Evolutionary conservation across 2,113 vertebrate species (phyloP).

Genomic region (Mugil cephalus): DNA sequence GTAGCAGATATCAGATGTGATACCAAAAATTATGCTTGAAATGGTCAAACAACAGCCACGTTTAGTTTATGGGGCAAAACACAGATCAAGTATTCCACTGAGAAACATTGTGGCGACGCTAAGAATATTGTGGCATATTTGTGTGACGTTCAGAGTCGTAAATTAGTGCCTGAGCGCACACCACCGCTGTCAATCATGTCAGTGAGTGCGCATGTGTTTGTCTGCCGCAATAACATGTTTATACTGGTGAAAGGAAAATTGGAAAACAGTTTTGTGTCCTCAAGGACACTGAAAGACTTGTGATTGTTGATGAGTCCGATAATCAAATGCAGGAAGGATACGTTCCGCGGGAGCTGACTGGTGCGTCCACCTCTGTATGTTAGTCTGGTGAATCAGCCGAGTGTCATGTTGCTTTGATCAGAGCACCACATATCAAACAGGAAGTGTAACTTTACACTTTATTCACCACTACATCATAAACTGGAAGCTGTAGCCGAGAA

Average conservation of each 20-base stretch:
- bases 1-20: conserved; percentile 10
- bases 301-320: not conserved
- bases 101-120: conserved; percentile 38
- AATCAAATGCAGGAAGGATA: not conserved
- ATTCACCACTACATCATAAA: too few species aligned
- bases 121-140: conserved; percentile 44
- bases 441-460: too few species aligned
- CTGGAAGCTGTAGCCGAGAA: too few species aligned
- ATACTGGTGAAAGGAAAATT: conserved; percentile 24
- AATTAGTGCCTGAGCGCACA: conserved; percentile 49
- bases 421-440: not conserved
- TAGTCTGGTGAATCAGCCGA: conserved; percentile 1
- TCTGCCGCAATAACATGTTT: conserved; percentile 52
- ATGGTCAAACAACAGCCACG: conserved; percentile 29
- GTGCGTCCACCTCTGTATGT: not conserved
- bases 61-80: conserved; percentile 16
- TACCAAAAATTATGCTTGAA: conserved; percentile 9
- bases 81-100: conserved; percentile 26
- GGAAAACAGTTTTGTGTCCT: conserved; percentile 5
- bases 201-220: conserved; percentile 40
- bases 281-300: conserved; percentile 5
- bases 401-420: not conserved
- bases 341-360: not conserved
- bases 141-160: conserved; percentile 46
- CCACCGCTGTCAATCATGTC: conserved; percentile 61